Conservation (phyloP, 1,140 invertebrate genomes). For the Eueides isabella region DNA sequence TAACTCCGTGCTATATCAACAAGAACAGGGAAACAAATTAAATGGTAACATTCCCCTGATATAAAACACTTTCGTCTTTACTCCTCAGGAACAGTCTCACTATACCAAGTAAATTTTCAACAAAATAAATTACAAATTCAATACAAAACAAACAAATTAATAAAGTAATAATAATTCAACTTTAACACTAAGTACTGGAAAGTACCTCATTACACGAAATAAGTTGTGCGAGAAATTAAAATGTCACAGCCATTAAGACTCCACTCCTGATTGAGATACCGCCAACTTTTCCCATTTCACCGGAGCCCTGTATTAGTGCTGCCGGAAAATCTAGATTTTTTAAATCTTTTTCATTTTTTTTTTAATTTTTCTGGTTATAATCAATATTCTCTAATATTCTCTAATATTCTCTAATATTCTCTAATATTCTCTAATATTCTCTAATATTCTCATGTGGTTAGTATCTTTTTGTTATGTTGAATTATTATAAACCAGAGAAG, state of each 20-base stretch:
- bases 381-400: no score
- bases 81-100: no score
- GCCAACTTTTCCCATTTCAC: conserved; percentile 21
- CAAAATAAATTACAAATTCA: not conserved
- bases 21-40: no score
- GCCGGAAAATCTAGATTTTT: not conserved
- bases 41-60: no score
- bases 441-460: no score
- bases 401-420: no score
- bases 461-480: no score
- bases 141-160: not conserved
- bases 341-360: no score
- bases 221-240: conserved; percentile 28
- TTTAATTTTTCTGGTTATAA: not conserved
- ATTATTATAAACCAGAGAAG: no score
- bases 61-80: no score
- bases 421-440: no score
- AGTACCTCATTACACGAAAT: conserved; percentile 4
- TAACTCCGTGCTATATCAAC: no score
- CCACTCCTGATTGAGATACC: conserved; percentile 16
- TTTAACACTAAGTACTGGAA: not conserved
- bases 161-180: not conserved
- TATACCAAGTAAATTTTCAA: not conserved
- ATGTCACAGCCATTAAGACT: conserved; percentile 9
- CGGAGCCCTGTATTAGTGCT: not conserved